These are phyloP conservation scores for Chloroceryle inda DNA, from an alignment of 2,797 vertebrate genomes.

Conservation along the genomic window DNA sequence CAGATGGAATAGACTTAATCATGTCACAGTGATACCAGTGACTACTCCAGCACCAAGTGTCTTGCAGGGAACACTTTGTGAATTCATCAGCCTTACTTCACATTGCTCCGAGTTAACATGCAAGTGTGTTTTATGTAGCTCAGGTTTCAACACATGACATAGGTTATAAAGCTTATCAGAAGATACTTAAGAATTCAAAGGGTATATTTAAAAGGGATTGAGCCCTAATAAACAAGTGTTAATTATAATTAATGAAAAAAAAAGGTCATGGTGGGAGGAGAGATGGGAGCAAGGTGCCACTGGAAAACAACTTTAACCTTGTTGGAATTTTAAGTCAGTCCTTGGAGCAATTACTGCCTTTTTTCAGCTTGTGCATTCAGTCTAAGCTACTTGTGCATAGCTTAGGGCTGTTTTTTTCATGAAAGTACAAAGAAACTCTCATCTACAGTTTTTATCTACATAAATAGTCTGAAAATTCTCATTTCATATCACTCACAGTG, in stretches of 20 bases:
- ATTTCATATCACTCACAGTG: not conserved
- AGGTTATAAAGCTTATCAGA: not conserved
- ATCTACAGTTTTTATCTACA: conserved; percentile 7
- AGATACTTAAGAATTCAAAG: not conserved
- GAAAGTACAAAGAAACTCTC: conserved; percentile 29
- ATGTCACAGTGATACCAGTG: not conserved
- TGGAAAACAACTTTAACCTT: not conserved
- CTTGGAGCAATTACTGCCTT: not conserved
- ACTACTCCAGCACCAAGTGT: not conserved
- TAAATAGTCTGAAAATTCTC: conserved; percentile 17
- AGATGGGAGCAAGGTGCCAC: not conserved
- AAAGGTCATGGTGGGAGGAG: not conserved
- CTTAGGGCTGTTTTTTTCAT: not conserved
- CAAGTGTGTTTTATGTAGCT: not conserved
- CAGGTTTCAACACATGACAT: not conserved
- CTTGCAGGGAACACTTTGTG: not conserved
- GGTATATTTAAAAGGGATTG: not conserved
- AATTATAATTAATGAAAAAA: not conserved
- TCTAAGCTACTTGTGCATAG: conserved; percentile 11
- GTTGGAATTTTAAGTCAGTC: not conserved
- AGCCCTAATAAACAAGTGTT: not conserved
- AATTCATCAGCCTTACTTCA: not conserved
- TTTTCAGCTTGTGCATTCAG: conserved; percentile 17
- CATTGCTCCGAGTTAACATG: not conserved
- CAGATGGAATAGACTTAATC: not conserved